Evolutionary conservation across 2,888 invertebrate genomes (phyloP), one percentile per base, ranked within the genome.

Genomic region (Ctena decussata): DNA sequence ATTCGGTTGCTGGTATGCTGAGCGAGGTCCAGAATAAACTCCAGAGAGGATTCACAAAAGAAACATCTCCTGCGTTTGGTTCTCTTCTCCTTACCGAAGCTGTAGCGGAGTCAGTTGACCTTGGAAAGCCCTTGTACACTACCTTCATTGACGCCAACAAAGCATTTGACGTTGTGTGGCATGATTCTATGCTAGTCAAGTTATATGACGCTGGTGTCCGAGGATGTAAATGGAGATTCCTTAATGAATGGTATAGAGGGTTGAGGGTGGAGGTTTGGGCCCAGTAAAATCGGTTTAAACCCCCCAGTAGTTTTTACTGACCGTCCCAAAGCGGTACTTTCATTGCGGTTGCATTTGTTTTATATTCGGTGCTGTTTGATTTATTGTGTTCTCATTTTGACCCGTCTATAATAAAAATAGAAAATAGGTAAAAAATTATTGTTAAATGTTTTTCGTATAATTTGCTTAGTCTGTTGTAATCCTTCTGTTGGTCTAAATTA

Each of bases 31-130:
- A 49, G n/a, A 53, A 37, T 18, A 49, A 53, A 24, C 71, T 78
- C 6, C 72, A 72, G 27, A 78, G 30, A 27, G 71, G 78, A 12
- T 78, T 78, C n/a, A 78, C 77, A 5, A 77, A 46, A 30, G 77
- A 32, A 15, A 70, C 35, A 21, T 65, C 46, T n/a, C 12, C 44
- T 1, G 5, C 35, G 1, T n/a, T 37, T 49, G 49, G 32, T 21
- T 37, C 70, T 6, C n/a, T 77, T 1, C 41, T 77, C 11, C 3
- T 77, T 35, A 49, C 49, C 5, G 49, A 49, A n/a, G 49, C 49
- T 5, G 21, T 49, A 21, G 49, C 49, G 12, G 49, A 49, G 21
- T 41, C 78, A 5, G 53, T 46, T 15, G 78, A 71, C 30, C 2
- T 8, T 11, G 30, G 44, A 18, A 32, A n/a, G 21, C 65, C 77